A percentile compares a stretch with the other conserved stretches of the same genome.
Conservation (phyloP, 2,888 invertebrate species). For the Apocheima hispidaria region DNA sequence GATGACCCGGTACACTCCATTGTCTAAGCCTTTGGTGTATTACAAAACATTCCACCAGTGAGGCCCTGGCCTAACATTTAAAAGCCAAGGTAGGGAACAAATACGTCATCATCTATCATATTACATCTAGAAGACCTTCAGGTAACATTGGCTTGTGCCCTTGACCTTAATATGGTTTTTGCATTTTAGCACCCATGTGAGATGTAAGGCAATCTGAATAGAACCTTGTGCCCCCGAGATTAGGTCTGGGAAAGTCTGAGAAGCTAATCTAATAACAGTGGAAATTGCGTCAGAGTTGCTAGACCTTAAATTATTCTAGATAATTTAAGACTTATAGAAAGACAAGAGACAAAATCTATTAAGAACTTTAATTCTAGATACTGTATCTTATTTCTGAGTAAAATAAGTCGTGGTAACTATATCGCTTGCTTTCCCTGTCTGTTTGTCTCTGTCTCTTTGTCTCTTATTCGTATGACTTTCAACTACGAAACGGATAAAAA, state of each 20-base stretch:
- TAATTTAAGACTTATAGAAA: no score
- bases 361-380: no score
- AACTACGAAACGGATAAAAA: no score
- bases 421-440: no score
- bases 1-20: no score
- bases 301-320: no score
- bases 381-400: no score
- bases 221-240: constrained; percentile 8
- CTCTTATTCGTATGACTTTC: no score
- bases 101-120: constrained; percentile 17
- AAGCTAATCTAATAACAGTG: constrained; percentile 7
- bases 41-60: neutral
- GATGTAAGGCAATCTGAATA: constrained; percentile 1
- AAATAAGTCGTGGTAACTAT: no score
- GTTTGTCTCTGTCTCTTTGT: no score
- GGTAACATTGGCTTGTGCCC: constrained; percentile 19
- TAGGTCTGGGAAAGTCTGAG: neutral
- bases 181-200: constrained; percentile 12
- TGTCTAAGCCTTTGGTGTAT: no score
- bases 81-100: constrained; percentile 14
- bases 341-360: no score
- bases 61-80: constrained; percentile 10
- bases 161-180: constrained; percentile 27
- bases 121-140: constrained; percentile 27
- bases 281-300: neutral